Conservation (phyloP, 2,797 vertebrate species). For the Acrossocheilus fasciatus region DNA sequence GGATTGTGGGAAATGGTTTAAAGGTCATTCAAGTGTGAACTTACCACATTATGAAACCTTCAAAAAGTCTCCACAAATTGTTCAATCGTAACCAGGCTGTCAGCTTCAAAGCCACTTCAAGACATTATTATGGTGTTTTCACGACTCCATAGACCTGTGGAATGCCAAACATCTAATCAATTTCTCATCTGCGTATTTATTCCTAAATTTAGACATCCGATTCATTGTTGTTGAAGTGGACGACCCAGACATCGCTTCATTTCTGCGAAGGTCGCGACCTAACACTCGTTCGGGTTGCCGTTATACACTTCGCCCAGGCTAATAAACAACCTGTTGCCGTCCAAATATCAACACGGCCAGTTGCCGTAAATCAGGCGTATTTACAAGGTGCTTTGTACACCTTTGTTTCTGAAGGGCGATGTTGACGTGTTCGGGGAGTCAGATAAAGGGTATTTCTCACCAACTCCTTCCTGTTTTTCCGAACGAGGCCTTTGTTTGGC, state of each 20-base stretch:
- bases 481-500: slow-evolving; percentile 94
- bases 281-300: slow-evolving; percentile 78
- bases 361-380: slow-evolving; percentile 94
- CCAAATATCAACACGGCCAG: slow-evolving; percentile 88
- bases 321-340: slow-evolving; percentile 86
- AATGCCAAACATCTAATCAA: slow-evolving; percentile 67
- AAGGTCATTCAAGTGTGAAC: not conserved
- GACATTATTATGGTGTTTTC: slow-evolving; percentile 39
- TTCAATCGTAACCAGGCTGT: slow-evolving; percentile 5
- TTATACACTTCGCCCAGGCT: slow-evolving; percentile 78
- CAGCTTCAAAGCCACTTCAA: slow-evolving; percentile 55
- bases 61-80: not conserved
- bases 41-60: not conserved
- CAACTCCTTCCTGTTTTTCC: slow-evolving; percentile 99
- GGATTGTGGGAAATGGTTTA: slow-evolving; percentile 4
- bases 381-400: slow-evolving; percentile 91
- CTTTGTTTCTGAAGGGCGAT: slow-evolving; percentile 90
- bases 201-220: slow-evolving; percentile 70
- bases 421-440: slow-evolving; percentile 96
- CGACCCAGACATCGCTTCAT: slow-evolving; percentile 83
- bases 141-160: slow-evolving; percentile 40
- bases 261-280: slow-evolving; percentile 85
- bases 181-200: slow-evolving; percentile 56
- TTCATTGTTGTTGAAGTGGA: slow-evolving; percentile 78
- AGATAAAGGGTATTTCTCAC: slow-evolving; percentile 99